A percentile compares a stretch with the other conserved stretches of the same genome.
Conservation (phyloP, 1,140 invertebrate species). For the Microplitis demolitor region DNA sequence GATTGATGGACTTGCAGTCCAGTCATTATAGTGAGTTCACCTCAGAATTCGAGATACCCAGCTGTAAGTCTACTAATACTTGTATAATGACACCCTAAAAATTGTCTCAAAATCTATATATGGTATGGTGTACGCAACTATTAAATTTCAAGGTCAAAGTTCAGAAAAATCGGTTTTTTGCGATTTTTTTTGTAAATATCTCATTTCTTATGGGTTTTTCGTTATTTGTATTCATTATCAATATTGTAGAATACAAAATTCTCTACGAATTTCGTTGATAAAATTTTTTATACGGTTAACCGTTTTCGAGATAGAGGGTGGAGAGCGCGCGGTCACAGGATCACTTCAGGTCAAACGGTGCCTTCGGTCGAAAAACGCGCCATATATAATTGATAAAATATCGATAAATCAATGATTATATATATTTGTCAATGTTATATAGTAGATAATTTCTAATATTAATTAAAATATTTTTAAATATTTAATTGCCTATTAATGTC, state of each 20-base stretch:
- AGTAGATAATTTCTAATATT: too few relatives aligned
- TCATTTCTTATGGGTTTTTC: not conserved
- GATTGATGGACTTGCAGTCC: too few relatives aligned
- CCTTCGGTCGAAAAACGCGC: conserved; percentile 5
- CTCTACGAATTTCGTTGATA: not conserved
- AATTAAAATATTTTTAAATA: too few relatives aligned
- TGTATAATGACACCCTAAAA: conserved; percentile 10
- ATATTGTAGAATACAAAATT: conserved; percentile 9
- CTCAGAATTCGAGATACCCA: not conserved
- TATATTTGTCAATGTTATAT: not conserved
- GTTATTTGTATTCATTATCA: not conserved
- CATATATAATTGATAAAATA: not conserved
- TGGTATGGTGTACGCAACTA: conserved; percentile 1
- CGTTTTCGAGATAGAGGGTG: conserved; percentile 12
- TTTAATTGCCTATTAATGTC: too few relatives aligned
- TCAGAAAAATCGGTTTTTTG: conserved; percentile 2
- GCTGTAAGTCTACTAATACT: not conserved
- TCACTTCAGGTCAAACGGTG: conserved; percentile 7
- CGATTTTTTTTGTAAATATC: conserved; percentile 3
- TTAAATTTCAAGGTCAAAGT: conserved; percentile 6
- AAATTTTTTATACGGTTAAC: conserved; percentile 11
- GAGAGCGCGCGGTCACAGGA: not conserved
- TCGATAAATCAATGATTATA: conserved; percentile 6
- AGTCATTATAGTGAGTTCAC: not conserved
- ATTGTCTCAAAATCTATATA: conserved; percentile 7